Base-by-base conservation (phyloP, 2,113 vertebrate genomes). In the Datnioides undecimradiatus region DNA sequence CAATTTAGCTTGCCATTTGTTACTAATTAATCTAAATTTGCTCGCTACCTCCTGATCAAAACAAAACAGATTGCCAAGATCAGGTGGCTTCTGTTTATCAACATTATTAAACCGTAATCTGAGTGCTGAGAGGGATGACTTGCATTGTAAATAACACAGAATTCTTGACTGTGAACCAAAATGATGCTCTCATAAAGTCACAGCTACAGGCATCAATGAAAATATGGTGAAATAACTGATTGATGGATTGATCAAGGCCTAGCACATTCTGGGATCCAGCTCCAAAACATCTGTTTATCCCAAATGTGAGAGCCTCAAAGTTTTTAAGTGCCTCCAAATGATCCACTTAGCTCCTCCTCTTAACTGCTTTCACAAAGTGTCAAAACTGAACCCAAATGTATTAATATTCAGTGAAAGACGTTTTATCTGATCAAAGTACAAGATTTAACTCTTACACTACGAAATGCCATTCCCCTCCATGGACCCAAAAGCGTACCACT, bases 11-110 rank as follows among this genome's bases (percentile, higher is more conserved):
- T 73, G 68, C 79, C 85, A 84, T 89, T 89, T 87, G 78, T 71
- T 64, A 60, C 59, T 85, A 85, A 90, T 88, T 85, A 87, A 87
- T 89, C 73, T 54, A 52, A 87, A 90, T 86, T 83, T 84, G 27
- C 46, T 45, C 12, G 38, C 76, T 72, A 80, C 66, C 76, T 75
- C 73, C 76, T 40, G 75, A 87, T 82, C 60, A 80, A 85, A 87
- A 87, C 72, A 82, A 87, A 73, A 68, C 63, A 71, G 82, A 78
- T 84, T 90, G 75, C 78, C 48, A 57, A 48, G 38, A 87, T 87
- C 78, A 84, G 76, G 86, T 73, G 75, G 76, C 63, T 66, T 75
- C 43, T 82, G 75, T 86, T 90, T 80, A 84, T 87, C 68, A 85
- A 60, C 79, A 75, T 55, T 63, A 83, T 83, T 83, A 83, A 77